phyloP scores from a whole-genome alignment of 2,797 vertebrate genomes.

The Hirundo rustica region DNA sequence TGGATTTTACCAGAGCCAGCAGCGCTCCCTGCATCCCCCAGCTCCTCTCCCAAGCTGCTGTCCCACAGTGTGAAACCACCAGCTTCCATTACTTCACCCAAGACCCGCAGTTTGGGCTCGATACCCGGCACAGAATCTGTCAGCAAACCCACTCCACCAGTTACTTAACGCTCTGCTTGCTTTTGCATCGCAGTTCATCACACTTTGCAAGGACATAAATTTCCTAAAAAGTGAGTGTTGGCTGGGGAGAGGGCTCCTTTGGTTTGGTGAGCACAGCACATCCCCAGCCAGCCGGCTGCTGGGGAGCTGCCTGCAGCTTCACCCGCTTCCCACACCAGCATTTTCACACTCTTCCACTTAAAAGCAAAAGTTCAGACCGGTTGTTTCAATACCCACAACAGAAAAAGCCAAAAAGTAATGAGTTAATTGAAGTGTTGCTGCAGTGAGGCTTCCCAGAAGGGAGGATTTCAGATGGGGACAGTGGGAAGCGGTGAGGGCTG shows the following conservation, averaged over 20 bases:
- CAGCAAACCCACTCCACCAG: neutral
- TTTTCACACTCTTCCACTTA: slow-evolving; percentile 25
- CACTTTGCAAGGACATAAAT: neutral
- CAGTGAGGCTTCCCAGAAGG: neutral
- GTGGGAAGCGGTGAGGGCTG: neutral
- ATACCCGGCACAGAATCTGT: neutral
- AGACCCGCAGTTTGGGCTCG: neutral
- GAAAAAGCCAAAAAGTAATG: neutral
- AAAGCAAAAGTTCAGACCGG: slow-evolving; percentile 26
- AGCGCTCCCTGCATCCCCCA: neutral
- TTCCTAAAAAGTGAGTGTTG: neutral
- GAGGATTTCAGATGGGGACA: neutral
- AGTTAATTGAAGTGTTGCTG: neutral
- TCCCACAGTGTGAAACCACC: neutral
- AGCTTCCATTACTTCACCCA: neutral
- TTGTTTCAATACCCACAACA: neutral
- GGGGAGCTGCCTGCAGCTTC: neutral
- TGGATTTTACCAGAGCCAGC: neutral
- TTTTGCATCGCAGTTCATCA: neutral
- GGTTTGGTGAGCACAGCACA: neutral
- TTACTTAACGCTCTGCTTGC: neutral
- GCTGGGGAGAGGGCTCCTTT: neutral
- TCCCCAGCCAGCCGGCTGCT: neutral
- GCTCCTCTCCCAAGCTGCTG: neutral
- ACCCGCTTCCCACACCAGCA: neutral